phyloP scores from a whole-genome alignment of 53 echinoderm and acorn worm genomes.

The Echinometra lucunter region DNA sequence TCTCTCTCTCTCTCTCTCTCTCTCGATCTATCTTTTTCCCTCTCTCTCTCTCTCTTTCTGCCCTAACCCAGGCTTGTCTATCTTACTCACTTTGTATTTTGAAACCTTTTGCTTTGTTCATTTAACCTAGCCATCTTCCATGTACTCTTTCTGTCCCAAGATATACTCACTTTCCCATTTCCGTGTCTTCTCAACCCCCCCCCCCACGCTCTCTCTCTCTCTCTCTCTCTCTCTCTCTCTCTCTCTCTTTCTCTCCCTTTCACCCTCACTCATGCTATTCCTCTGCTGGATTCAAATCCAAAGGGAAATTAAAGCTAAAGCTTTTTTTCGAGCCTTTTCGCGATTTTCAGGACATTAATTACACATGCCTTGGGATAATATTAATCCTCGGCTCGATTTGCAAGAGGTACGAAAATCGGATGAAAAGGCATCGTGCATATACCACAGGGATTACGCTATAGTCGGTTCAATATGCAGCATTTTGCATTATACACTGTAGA shows the following conservation, averaged over 20 bases:
- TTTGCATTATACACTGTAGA: not conserved
- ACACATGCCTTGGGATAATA: not conserved
- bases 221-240: not conserved
- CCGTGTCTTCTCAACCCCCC: not conserved
- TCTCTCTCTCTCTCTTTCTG: not conserved
- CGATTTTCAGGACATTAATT: slow-evolving; percentile 27
- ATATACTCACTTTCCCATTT: not conserved
- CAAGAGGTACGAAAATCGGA: not conserved
- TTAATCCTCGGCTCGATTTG: not conserved
- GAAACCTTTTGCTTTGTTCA: not conserved
- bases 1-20: not conserved
- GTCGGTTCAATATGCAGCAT: not conserved
- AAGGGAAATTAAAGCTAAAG: slow-evolving; percentile 40
- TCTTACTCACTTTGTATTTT: too few species aligned
- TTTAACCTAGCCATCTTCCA: not conserved
- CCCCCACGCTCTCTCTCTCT: not conserved
- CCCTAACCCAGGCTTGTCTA: too few species aligned
- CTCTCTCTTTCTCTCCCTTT: not conserved
- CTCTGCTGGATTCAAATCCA: not conserved
- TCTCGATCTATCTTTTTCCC: not conserved
- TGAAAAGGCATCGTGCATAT: not conserved
- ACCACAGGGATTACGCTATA: not conserved
- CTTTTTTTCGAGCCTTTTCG: not conserved
- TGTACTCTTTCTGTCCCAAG: not conserved
- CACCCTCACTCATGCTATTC: not conserved